Evolutionary conservation across 2,113 vertebrate species (phyloP).

Genomic region (Ginglymostoma cirratum): DNA sequence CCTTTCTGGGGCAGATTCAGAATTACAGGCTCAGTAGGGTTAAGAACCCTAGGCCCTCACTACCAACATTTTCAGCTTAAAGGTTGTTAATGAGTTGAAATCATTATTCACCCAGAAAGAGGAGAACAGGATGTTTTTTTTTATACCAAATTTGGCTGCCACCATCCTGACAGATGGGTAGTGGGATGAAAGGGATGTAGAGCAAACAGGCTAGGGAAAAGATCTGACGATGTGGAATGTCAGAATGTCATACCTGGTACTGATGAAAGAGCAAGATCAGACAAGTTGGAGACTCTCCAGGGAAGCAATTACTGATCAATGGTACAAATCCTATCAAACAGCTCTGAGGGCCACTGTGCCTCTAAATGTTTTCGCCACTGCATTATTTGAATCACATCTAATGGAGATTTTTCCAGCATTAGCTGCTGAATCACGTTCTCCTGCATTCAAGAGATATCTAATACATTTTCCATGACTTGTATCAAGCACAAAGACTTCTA

Average conservation of each 20-base stretch:
- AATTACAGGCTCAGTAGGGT: not conserved
- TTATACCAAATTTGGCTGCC: not conserved
- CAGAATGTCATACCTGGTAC: not conserved
- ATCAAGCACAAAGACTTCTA: not conserved
- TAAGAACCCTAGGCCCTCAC: not conserved
- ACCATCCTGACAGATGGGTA: not conserved
- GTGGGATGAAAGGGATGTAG: not conserved
- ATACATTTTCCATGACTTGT: not conserved
- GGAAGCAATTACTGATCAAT: slow-evolving; percentile 14
- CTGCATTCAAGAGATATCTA: not conserved
- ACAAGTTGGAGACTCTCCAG: not conserved
- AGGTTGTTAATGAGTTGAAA: not conserved
- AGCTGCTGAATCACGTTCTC: not conserved
- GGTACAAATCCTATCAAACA: not conserved
- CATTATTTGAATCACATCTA: not conserved
- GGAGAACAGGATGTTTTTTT: not conserved
- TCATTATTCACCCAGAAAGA: not conserved
- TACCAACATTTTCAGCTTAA: not conserved
- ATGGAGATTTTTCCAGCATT: not conserved
- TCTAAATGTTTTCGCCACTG: not conserved
- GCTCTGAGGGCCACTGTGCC: not conserved
- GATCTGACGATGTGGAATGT: not conserved
- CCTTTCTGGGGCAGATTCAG: not conserved
- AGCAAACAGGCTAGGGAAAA: not conserved
- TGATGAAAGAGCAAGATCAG: not conserved